A percentile compares a stretch with the other conserved stretches of the same genome.
These are phyloP conservation scores for Nettapus auritus DNA, from an alignment of 2,113 vertebrate genomes.

Conservation along the genomic window DNA sequence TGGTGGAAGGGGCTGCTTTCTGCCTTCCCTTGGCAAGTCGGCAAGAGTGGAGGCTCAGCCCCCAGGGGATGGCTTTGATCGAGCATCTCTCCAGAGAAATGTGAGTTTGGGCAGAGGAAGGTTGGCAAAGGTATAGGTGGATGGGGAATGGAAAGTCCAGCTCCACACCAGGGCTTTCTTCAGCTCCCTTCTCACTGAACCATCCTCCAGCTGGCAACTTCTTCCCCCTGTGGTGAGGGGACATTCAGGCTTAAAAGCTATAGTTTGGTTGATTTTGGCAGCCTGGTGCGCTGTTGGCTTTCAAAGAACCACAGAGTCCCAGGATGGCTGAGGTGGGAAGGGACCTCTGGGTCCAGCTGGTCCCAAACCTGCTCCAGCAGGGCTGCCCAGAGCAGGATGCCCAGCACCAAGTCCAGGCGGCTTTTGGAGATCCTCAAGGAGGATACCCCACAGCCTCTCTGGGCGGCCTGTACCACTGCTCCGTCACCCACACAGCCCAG, in stretches of 20 bases:
- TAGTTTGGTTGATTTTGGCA: neutral
- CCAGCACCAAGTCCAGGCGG: neutral
- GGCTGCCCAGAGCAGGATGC: neutral
- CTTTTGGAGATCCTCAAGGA: neutral
- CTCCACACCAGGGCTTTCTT: neutral
- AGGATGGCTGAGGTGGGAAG: neutral
- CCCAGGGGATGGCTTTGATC: fast-evolving
- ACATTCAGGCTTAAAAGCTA: neutral
- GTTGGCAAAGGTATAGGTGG: fast-evolving
- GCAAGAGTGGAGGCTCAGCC: neutral
- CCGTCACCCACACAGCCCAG: too few species aligned
- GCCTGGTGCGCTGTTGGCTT: fast-evolving
- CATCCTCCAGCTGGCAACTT: neutral
- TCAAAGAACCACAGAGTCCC: neutral
- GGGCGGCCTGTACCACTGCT: neutral
- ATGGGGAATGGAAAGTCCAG: conserved; percentile 2
- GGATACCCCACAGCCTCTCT: neutral
- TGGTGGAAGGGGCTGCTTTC: neutral
- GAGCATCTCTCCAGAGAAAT: neutral
- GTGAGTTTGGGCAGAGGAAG: neutral
- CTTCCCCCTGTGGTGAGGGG: neutral
- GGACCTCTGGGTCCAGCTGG: neutral
- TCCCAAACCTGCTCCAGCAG: neutral
- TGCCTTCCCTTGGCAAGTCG: neutral
- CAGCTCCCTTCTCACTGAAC: neutral